phyloP scores from a whole-genome alignment of 1,140 invertebrate species.

The Penaeus chinensis region DNA sequence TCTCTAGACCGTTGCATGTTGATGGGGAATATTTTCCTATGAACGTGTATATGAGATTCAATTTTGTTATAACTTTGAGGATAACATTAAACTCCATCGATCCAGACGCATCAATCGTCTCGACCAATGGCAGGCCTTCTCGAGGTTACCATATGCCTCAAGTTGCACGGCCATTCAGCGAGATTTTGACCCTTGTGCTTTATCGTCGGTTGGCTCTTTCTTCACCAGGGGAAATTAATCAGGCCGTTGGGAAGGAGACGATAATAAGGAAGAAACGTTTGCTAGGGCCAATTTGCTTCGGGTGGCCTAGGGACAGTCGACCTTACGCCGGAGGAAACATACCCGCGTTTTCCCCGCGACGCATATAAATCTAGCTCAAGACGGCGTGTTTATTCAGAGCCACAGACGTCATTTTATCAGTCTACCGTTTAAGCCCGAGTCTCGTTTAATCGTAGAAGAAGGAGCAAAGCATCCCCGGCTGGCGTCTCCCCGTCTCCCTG shows the following conservation, averaged over 20 bases:
- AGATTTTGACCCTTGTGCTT: background rate
- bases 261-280: constrained; percentile 8
- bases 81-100: constrained; percentile 25
- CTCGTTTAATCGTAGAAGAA: too few species aligned
- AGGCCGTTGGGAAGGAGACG: constrained; percentile 7
- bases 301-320: background rate
- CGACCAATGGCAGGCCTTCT: background rate
- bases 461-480: too few species aligned
- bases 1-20: background rate
- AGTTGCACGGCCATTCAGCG: background rate
- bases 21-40: constrained; percentile 3
- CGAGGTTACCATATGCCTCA: background rate
- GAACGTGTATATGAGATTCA: constrained; percentile 5
- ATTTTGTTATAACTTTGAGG: constrained; percentile 18
- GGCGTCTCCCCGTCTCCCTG: too few species aligned
- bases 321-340: constrained; percentile 7
- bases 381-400: constrained; percentile 23
- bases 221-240: background rate
- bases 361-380: constrained; percentile 30
- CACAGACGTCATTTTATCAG: background rate
- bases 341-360: background rate
- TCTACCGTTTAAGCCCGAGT: background rate
- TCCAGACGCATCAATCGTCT: background rate
- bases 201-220: background rate
- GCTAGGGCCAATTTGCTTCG: background rate